Evolutionary conservation across 2,888 invertebrate species (phyloP).

Genomic region (Cheilosia variabilis): DNA sequence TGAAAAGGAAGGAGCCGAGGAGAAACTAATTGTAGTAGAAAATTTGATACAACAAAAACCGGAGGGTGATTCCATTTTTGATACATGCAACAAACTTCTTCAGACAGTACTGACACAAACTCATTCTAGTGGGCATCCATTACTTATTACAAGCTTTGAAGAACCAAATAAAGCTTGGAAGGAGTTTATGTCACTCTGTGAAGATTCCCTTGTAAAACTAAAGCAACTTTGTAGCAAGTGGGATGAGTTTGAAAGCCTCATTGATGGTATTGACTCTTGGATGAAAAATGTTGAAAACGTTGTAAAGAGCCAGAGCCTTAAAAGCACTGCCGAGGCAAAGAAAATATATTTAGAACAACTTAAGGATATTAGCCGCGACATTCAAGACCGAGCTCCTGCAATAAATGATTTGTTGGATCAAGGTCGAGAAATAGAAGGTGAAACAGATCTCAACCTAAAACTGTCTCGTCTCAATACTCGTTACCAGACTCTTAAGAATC

Average conservation of each 20-base stretch:
- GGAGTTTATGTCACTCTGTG: slow-evolving; percentile 89
- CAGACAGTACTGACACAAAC: slow-evolving; percentile 91
- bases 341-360: slow-evolving; percentile 91
- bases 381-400: slow-evolving; percentile 87
- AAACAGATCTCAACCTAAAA: slow-evolving; percentile 89
- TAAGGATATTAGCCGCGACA: slow-evolving; percentile 88
- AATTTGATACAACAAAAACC: slow-evolving; percentile 89
- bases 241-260: slow-evolving; percentile 91
- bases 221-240: slow-evolving; percentile 91
- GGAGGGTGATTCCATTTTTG: slow-evolving; percentile 89
- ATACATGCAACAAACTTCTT: slow-evolving; percentile 88
- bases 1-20: slow-evolving; percentile 91
- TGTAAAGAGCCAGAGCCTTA: slow-evolving; percentile 94
- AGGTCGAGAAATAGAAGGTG: slow-evolving; percentile 89
- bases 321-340: slow-evolving; percentile 93
- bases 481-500: slow-evolving; percentile 92
- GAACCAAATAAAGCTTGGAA: slow-evolving; percentile 90
- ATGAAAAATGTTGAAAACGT: slow-evolving; percentile 92
- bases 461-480: slow-evolving; percentile 91
- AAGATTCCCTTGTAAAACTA: slow-evolving; percentile 88
- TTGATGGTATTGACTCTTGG: slow-evolving; percentile 93
- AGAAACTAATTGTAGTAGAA: slow-evolving; percentile 89
- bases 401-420: slow-evolving; percentile 88
- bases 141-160: slow-evolving; percentile 89
- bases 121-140: slow-evolving; percentile 90